Evolutionary conservation across 1,140 invertebrate genomes (phyloP).

Genomic region (Mamestra configurata): DNA sequence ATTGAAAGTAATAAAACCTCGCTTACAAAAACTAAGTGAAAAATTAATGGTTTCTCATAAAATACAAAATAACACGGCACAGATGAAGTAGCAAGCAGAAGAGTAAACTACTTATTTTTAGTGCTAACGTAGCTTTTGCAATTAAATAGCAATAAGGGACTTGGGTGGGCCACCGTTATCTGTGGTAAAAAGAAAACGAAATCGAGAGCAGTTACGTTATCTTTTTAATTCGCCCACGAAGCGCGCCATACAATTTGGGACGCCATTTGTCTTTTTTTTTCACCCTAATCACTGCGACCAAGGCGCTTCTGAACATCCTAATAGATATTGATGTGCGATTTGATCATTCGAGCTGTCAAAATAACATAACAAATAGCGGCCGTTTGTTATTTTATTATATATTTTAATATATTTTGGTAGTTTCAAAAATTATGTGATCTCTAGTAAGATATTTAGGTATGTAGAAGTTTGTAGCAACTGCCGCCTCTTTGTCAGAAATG

Average conservation of each 20-base stretch:
- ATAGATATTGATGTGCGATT: conserved; percentile 4
- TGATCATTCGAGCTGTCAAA: background rate
- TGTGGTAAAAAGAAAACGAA: conserved; percentile 7
- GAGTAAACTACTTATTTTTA: background rate
- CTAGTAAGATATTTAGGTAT: background rate
- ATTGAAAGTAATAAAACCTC: background rate
- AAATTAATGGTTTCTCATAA: conserved; percentile 2
- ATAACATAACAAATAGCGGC: background rate
- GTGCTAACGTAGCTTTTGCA: background rate
- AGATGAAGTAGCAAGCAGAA: no score
- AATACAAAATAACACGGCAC: background rate
- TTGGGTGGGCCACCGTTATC: conserved; percentile 7
- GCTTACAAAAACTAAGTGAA: background rate
- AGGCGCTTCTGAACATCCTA: background rate
- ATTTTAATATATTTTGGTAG: background rate
- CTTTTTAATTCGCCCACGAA: background rate
- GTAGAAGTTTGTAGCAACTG: background rate
- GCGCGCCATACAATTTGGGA: background rate
- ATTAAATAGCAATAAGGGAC: conserved; percentile 27
- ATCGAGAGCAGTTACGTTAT: conserved; percentile 5
- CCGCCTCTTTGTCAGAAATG: background rate
- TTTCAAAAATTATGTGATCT: background rate
- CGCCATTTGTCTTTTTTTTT: background rate
- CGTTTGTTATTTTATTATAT: background rate
- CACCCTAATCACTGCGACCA: background rate